Evolutionary conservation across 2,888 invertebrate species (phyloP).

Genomic region (Heterodera filipjevi): DNA sequence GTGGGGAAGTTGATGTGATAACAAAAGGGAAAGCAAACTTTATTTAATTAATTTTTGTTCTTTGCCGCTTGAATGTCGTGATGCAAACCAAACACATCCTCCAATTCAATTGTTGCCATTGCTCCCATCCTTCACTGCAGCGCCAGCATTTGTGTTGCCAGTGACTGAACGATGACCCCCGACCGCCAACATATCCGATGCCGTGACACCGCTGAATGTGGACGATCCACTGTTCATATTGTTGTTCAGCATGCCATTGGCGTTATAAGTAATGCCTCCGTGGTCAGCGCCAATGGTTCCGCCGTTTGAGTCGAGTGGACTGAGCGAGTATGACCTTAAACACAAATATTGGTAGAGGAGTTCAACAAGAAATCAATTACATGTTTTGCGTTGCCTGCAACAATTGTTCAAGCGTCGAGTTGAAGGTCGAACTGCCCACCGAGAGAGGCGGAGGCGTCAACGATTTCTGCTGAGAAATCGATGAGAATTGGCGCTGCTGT

Average conservation of each 20-base stretch:
- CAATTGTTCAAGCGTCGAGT: constrained; percentile 20
- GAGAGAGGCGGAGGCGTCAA: constrained; percentile 31
- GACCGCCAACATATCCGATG: constrained; percentile 26
- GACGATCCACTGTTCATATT: not conserved
- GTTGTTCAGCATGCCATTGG: not conserved
- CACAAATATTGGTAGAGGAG: not conserved
- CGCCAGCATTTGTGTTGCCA: not conserved
- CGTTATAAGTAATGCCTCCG: not conserved
- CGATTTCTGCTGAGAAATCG: constrained; percentile 27
- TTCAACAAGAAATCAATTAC: constrained; percentile 1
- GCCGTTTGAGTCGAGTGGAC: constrained; percentile 29
- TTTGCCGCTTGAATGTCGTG: not conserved
- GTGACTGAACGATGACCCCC: constrained; percentile 17
- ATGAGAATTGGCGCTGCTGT: constrained; percentile 15
- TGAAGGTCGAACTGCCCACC: constrained; percentile 22
- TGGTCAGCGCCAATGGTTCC: not conserved
- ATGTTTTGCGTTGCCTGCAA: constrained; percentile 32
- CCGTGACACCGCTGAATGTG: constrained; percentile 8
- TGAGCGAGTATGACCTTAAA: constrained; percentile 32
- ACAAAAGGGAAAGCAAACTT: not conserved
- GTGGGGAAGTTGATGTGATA: not conserved
- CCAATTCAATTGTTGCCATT: not conserved
- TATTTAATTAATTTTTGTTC: constrained; percentile 9
- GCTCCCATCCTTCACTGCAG: not conserved
- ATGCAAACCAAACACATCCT: not conserved